Base-by-base conservation (phyloP, 2,113 vertebrate genomes). In the Copsychus sechellarum region DNA sequence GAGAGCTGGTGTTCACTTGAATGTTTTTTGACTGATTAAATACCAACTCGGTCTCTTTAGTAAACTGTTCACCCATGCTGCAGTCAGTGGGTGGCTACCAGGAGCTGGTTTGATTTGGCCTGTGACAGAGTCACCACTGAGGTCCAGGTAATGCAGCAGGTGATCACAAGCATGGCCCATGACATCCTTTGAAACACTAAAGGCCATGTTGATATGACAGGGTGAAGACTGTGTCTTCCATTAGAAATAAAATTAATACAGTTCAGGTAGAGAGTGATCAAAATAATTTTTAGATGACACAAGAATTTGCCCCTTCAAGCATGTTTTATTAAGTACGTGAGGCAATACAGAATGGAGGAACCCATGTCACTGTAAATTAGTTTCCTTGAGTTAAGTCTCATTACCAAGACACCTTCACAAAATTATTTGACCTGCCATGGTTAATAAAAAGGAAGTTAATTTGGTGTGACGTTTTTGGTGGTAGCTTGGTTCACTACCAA, bases 391-490 rank as follows among this genome's bases (percentile, higher is more conserved):
- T 96, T 92, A 92, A 84, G 71, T 86, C 83, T 90, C 86, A 91
- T 97, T 97, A 95, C 91, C 34, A 50, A 86, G 90, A 77, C 96
- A 96, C 88, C 90, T 94, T 95, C 76, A 53, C 62, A 60, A 96
- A 93, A 93, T 96, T 95, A 81, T 94, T 97, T 92, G 92, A 95
- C 90, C 81, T 97, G 60, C 91, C 93, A 86, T 83, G 81, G 79
- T 93, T 97, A 97, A 97, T 96, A 96, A 93, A 87, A 97, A 90
- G 83, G 50, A 95, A 94, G 79, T 96, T 97, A 98, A 98, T 98
- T 91, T 74, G 43, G 86, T 85, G 76, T 98, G 97, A 97, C 96
- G 69, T 48, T 90, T 95, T 92, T 97, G 93, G 94, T 95, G 82
- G 92, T 93, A 76, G 86, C 80, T 95, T 77, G 92, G 47, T 92